Percentiles rank a stretch among this genome's conserved stretches.
These are phyloP conservation scores for Perca schrenkii DNA, from an alignment of 2,113 vertebrate genomes.

Conservation along the genomic window DNA sequence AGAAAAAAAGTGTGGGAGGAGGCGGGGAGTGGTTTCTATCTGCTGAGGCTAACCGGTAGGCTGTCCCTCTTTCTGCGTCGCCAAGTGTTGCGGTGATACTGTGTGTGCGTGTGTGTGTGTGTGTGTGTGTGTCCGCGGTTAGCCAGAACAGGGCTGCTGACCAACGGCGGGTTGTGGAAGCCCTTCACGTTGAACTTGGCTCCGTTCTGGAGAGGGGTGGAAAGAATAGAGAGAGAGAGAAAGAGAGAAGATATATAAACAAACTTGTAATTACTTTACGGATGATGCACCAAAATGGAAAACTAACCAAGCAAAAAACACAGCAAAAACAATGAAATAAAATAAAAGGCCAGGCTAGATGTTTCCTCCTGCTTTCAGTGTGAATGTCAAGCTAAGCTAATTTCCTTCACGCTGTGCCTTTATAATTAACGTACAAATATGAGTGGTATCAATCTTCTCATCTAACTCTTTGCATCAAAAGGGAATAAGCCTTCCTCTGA, in stretches of 20 bases:
- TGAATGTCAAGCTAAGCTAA: background rate
- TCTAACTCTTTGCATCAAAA: background rate
- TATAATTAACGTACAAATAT: background rate
- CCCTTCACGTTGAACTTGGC: constrained; percentile 93
- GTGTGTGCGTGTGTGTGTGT: constrained; percentile 88
- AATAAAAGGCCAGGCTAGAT: too few relatives aligned
- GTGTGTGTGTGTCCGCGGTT: constrained; percentile 75
- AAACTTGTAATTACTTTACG: background rate
- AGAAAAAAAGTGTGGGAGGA: background rate
- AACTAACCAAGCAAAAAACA: background rate
- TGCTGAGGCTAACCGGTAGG: constrained; percentile 94
- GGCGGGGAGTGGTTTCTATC: constrained; percentile 83
- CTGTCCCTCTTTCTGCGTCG: constrained; percentile 94
- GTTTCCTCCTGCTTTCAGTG: background rate
- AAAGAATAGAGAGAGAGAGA: background rate
- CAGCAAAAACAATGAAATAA: too few relatives aligned
- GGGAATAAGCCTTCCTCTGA: background rate
- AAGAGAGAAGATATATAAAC: background rate
- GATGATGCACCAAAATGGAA: background rate
- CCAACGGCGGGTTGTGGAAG: constrained; percentile 86
- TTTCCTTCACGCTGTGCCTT: background rate
- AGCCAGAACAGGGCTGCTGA: constrained; percentile 83
- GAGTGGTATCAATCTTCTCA: background rate
- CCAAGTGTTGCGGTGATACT: constrained; percentile 93
- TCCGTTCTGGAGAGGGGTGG: constrained; percentile 77